Conservation (phyloP, 1,140 invertebrate species). For the Trinorchestia longiramus region DNA sequence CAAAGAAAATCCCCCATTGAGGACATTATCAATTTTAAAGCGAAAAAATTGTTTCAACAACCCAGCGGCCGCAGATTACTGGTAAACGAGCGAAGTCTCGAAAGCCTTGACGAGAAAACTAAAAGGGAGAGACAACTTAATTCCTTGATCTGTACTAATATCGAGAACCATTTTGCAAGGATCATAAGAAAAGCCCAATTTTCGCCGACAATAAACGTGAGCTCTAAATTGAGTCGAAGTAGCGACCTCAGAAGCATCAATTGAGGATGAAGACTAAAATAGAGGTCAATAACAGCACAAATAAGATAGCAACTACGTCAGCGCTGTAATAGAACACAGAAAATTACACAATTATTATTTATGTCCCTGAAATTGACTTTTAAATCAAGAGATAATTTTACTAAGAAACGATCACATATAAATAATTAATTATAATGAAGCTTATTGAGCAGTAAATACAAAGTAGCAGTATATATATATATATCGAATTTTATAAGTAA, state of each 20-base stretch:
- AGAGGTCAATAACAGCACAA: background rate
- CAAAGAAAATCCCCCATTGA: background rate
- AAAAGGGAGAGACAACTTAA: background rate
- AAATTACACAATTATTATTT: background rate
- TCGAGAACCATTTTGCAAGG: background rate
- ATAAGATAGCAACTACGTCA: background rate
- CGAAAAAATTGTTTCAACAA: background rate
- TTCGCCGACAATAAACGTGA: background rate
- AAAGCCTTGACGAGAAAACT: background rate
- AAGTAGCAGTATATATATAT: too few relatives aligned
- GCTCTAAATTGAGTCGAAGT: background rate
- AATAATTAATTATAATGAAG: background rate
- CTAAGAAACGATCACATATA: background rate
- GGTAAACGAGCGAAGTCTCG: background rate
- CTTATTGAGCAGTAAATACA: too few relatives aligned
- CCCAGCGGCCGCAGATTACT: constrained; percentile 8
- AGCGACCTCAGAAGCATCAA: background rate
- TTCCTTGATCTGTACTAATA: background rate
- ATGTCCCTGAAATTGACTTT: too few relatives aligned
- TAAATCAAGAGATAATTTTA: too few relatives aligned
- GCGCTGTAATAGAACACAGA: background rate
- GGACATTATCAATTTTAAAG: background rate
- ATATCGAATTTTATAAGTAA: too few relatives aligned
- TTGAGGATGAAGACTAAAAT: background rate
- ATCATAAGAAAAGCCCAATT: background rate